Percentiles rank a stretch among this genome's conserved stretches.
These are phyloP conservation scores for Apodemia duryi DNA, from an alignment of 2,888 invertebrate genomes.

Conservation along the genomic window DNA sequence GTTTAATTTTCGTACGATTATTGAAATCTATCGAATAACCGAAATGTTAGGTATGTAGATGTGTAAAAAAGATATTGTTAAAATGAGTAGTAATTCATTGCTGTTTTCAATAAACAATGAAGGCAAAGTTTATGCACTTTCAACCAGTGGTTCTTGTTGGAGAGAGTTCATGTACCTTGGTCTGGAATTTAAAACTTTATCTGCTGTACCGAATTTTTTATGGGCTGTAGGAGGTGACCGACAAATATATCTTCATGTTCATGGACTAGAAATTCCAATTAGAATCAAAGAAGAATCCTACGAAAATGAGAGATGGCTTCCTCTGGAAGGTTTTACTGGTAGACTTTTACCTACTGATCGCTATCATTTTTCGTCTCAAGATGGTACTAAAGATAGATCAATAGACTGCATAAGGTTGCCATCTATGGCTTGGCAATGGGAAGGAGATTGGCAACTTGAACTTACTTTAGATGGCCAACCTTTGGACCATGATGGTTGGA, in stretches of 20 bases:
- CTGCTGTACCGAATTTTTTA: constrained; percentile 90
- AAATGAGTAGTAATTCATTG: constrained; percentile 82
- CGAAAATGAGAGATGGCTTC: constrained; percentile 97
- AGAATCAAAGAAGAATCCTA: constrained; percentile 93
- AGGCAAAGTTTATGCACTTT: constrained; percentile 91
- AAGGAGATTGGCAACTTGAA: constrained; percentile 95
- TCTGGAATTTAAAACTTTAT: constrained; percentile 92
- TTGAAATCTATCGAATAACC: neutral
- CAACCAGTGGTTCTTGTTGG: constrained; percentile 91
- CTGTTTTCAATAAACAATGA: constrained; percentile 92
- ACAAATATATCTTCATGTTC: constrained; percentile 94
- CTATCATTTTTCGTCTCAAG: constrained; percentile 90
- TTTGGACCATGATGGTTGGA: constrained; percentile 95
- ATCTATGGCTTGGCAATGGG: constrained; percentile 98
- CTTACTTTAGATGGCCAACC: constrained; percentile 91
- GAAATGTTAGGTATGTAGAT: neutral
- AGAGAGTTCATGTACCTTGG: constrained; percentile 91
- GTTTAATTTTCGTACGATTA: neutral
- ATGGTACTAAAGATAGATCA: constrained; percentile 88
- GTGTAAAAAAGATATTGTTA: constrained; percentile 18
- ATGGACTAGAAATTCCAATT: constrained; percentile 93
- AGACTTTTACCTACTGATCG: constrained; percentile 93
- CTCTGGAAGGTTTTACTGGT: constrained; percentile 91
- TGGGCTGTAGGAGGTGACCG: constrained; percentile 97
- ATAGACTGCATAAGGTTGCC: constrained; percentile 91